These are phyloP conservation scores for Trachurus trachurus DNA, from an alignment of 2,797 vertebrate species.

Conservation along the genomic window DNA sequence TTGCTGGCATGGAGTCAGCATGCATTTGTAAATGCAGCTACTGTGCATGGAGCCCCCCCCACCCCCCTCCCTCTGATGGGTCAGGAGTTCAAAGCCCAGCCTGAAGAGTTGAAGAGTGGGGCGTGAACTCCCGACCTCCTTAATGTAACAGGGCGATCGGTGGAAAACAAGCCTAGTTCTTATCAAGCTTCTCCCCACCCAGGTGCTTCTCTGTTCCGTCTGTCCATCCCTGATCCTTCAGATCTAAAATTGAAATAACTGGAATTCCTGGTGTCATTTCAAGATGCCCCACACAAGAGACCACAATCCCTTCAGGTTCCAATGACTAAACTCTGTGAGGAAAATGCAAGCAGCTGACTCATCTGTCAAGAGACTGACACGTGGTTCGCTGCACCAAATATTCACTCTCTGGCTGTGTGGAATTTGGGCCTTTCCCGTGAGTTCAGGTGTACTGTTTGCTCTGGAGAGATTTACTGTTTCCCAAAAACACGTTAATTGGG, in stretches of 20 bases:
- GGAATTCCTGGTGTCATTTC: conserved; percentile 18
- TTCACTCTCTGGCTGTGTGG: conserved; percentile 65
- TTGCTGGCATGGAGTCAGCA: conserved; percentile 80
- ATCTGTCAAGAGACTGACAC: conserved; percentile 50
- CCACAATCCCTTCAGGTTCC: conserved; percentile 13
- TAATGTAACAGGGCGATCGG: conserved; percentile 74
- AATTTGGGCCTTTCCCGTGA: conserved; percentile 79
- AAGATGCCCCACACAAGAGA: conserved; percentile 6
- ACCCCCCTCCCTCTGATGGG: conserved; percentile 47
- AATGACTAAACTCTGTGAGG: conserved; percentile 13
- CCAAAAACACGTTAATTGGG: conserved; percentile 81
- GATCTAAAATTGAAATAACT: conserved; percentile 20
- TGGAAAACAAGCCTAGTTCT: conserved; percentile 57
- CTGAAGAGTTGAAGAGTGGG: conserved; percentile 77
- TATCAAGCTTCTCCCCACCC: conserved; percentile 69
- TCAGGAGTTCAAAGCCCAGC: conserved; percentile 83
- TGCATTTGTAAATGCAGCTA: conserved; percentile 86
- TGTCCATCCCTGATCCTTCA: background rate
- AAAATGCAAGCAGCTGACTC: conserved; percentile 45
- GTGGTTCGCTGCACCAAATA: conserved; percentile 46
- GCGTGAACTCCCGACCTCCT: conserved; percentile 79
- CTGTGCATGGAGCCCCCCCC: conserved; percentile 75
- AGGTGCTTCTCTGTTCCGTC: conserved; percentile 43
- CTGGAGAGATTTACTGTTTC: conserved; percentile 79
- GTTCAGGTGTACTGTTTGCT: conserved; percentile 69